These are phyloP conservation scores for Anarsia innoxiella DNA, from an alignment of 2,888 invertebrate species.

Conservation along the genomic window DNA sequence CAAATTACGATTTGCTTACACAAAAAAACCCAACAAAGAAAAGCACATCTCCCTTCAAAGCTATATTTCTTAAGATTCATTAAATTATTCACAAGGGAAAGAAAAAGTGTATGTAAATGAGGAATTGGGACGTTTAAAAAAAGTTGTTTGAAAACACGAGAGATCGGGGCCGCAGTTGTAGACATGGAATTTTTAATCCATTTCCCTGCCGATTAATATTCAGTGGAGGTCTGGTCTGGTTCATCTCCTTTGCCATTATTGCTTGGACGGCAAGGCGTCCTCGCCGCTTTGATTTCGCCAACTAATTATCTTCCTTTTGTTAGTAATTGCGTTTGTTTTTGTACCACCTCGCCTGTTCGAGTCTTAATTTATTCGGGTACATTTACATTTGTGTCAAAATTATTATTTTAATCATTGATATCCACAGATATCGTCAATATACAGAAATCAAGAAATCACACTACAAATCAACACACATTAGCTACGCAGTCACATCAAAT, in stretches of 20 bases:
- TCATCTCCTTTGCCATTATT: conserved; percentile 73
- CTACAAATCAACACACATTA: background rate
- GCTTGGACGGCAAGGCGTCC: conserved; percentile 52
- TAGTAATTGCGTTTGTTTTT: conserved; percentile 37
- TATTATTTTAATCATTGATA: too few relatives aligned
- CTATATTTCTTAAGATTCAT: conserved; percentile 66
- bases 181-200: conserved; percentile 75
- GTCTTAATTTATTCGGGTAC: too few relatives aligned
- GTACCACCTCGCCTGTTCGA: conserved; percentile 4
- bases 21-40: conserved; percentile 20
- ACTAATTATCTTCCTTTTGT: conserved; percentile 64
- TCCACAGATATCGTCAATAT: too few relatives aligned
- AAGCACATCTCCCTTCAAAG: conserved; percentile 30
- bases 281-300: conserved; percentile 57
- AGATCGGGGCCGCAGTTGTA: conserved; percentile 56
- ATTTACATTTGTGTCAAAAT: too few relatives aligned
- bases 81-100: conserved; percentile 71
- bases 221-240: conserved; percentile 70
- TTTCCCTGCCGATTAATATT: conserved; percentile 76
- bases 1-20: conserved; percentile 6
- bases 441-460: too few relatives aligned
- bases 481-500: too few relatives aligned
- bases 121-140: conserved; percentile 63
- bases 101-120: conserved; percentile 69
- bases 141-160: conserved; percentile 69